Base-by-base conservation (phyloP, 2,888 invertebrate species). In the Netelia fuscicornis region DNA sequence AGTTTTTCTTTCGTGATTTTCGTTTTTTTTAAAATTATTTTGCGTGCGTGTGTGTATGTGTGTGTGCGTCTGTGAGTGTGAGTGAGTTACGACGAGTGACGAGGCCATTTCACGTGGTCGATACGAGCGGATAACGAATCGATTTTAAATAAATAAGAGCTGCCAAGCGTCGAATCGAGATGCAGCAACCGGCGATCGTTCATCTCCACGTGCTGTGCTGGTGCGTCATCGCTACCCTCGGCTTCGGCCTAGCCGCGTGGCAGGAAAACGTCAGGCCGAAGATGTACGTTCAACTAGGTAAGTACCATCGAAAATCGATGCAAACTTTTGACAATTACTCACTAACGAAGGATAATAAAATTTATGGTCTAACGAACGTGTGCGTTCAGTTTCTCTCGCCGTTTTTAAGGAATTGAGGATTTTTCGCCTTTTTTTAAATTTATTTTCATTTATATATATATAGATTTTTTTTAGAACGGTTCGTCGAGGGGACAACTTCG, bases 241-340 rank as follows among this genome's bases (percentile, higher is more conserved):
- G 89, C 88, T 91, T 92, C 87, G 94, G 94, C 87, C 89, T 95
- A 93, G 95, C 96, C 93, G 97, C 97, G 92, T 98, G 98, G 98
- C 98, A 98, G 96, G 98, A 98, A 95, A 98, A 98, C 95, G 96
- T 97, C 94, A 96, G 97, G 95, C 98, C 98, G 93, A 98, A 98
- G 96, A 97, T 98, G 96, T 97, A 97, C 95, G 97, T 97, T 94
- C 97, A 97, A 96, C 95, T 97, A 96, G 98, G 98, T 98, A 94
- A 97, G 97, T 96, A 56, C 1, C n/a, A n/a, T 58, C 67, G 30
- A 10, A 20, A 17, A 13, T 60, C 8, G 5, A 17, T 5, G 25
- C n/a, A 11, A 44, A 48, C 0, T 13, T 25, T 23, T 71, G 10
- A 10, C n/a, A 13, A 54, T 25, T 17, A 42, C 10, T 9, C 6